Base-by-base conservation (phyloP, 2,113 vertebrate genomes). In the Plecotus auritus region DNA sequence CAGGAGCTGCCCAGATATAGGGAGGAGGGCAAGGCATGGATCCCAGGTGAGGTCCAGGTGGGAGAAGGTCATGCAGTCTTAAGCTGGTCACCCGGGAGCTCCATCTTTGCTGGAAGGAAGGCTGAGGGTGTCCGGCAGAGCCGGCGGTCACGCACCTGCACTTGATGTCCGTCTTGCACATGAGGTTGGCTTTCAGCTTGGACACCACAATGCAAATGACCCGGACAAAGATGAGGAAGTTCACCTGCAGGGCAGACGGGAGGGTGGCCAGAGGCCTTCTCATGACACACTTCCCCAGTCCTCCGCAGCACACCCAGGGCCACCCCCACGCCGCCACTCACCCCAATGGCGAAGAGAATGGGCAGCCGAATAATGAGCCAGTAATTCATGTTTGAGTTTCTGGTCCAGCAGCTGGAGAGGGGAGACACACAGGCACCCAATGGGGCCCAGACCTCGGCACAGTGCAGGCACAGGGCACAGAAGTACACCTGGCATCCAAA, bases 131-230 rank as follows among this genome's bases (percentile, higher is more conserved):
- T 49, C 69, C 32, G 3, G 22, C 49, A 9, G 23, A 30, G 42
- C 47, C 14, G 22, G 16, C 85, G 47, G 32, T 23, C 6, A 45
- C 3, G 0, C 97, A 99, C 99, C 99, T 99, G 99, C 99, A 99
- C 97, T 99, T 99, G 98, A 98, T 99, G 95, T 99, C 99, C 3
- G 98, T 99, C 97, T 99, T 98, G 96, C 99, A 99, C 99, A 99
- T 99, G 96, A 99, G 98, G 88, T 99, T 99, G 94, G 99, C 99
- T 92, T 99, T 99, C 80, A 99, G 98, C 95, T 99, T 99, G 90
- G 99, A 99, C 70, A 99, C 97, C 84, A 99, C 98, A 16, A 99
- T 99, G 91, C 98, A 98, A 96, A 99, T 98, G 96, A 99, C 99
- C 93, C 99, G 98, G 95, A 99, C 97, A 90, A 99, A 99, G 97